Conservation (phyloP, 2,797 vertebrate species). For the Chiloscyllium punctatum region DNA sequence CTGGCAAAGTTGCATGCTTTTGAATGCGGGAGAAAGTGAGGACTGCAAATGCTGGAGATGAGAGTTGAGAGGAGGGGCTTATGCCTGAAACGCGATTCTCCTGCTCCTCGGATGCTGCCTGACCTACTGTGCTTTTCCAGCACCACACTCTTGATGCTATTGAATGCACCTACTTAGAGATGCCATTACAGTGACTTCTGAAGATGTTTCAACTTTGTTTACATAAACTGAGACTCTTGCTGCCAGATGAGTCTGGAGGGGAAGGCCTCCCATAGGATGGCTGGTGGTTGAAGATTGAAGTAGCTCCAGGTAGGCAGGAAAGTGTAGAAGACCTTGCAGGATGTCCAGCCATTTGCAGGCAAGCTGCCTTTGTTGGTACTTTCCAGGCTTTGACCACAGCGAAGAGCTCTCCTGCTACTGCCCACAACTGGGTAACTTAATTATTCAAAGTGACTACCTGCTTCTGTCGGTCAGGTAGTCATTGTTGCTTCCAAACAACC, state of each 20-base stretch:
- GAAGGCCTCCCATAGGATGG: not conserved
- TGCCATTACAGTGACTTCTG: not conserved
- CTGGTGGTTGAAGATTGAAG: not conserved
- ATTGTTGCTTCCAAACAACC: not conserved
- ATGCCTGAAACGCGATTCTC: too few relatives aligned
- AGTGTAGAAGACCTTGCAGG: not conserved
- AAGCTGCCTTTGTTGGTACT: not conserved
- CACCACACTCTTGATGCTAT: too few relatives aligned
- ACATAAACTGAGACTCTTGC: not conserved
- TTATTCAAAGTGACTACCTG: not conserved
- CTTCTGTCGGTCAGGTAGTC: too few relatives aligned
- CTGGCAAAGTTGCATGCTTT: not conserved
- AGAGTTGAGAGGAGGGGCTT: too few relatives aligned
- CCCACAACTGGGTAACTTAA: not conserved
- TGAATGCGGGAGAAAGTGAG: too few relatives aligned
- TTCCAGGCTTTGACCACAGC: not conserved
- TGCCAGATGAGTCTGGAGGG: not conserved
- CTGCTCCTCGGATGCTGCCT: too few relatives aligned
- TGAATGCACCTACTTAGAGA: too few relatives aligned
- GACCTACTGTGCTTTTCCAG: too few relatives aligned
- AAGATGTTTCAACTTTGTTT: not conserved
- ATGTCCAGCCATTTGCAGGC: not conserved
- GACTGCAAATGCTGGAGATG: too few relatives aligned
- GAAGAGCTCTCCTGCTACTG: not conserved
- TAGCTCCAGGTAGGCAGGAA: not conserved